Conservation (phyloP, 2,888 invertebrate species). For the Nudaria mundana region DNA sequence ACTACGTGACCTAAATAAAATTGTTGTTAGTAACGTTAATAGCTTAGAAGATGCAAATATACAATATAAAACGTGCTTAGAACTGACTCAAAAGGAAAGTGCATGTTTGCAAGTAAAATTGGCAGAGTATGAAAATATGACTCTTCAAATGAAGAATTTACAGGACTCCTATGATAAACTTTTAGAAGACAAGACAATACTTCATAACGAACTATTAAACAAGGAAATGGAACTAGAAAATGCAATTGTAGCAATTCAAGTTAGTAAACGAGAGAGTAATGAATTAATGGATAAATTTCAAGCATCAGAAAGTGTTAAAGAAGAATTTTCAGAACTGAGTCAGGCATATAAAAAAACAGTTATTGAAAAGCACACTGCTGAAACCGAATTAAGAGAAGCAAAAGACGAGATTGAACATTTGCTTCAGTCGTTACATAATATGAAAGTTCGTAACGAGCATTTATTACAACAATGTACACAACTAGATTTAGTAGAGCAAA, state of each 20-base stretch:
- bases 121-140: slow-evolving; percentile 38
- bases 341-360: slow-evolving; percentile 34
- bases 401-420: slow-evolving; percentile 34
- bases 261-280: slow-evolving; percentile 47
- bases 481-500: slow-evolving; percentile 31
- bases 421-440: slow-evolving; percentile 19
- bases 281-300: slow-evolving; percentile 39
- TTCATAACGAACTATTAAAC: slow-evolving; percentile 44
- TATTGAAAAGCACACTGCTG: slow-evolving; percentile 40
- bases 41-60: slow-evolving; percentile 47
- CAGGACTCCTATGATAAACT: slow-evolving; percentile 41
- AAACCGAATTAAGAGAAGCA: slow-evolving; percentile 39
- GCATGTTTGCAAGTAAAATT: slow-evolving; percentile 44
- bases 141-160: slow-evolving; percentile 36
- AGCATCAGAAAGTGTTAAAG: slow-evolving; percentile 38
- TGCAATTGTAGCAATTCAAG: slow-evolving; percentile 35
- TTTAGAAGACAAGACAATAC: slow-evolving; percentile 38
- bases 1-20: slow-evolving; percentile 44
- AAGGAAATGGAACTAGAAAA: slow-evolving; percentile 42
- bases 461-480: slow-evolving; percentile 31
- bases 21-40: slow-evolving; percentile 37
- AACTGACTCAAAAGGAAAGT: slow-evolving; percentile 50
- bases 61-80: slow-evolving; percentile 40
- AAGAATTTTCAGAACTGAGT: slow-evolving; percentile 38
- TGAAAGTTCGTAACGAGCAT: slow-evolving; percentile 29